A percentile compares a stretch with the other conserved stretches of the same genome.
phyloP scores from a whole-genome alignment of 2,888 invertebrate genomes.

The Anoplius nigerrimus region DNA sequence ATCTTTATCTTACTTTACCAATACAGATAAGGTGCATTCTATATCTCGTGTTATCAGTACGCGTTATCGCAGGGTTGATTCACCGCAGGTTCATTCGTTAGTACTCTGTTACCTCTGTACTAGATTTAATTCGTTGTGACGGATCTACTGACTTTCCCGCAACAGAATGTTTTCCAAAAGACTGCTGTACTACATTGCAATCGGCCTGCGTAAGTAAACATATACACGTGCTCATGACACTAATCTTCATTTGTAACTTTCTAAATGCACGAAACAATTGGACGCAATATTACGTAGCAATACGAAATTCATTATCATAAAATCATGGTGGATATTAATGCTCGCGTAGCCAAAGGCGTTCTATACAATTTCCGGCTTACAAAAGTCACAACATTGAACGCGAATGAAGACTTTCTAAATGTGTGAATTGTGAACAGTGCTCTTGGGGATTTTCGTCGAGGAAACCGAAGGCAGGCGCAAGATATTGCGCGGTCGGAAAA shows the following conservation, averaged over 20 bases:
- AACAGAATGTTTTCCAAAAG: slow-evolving; percentile 54
- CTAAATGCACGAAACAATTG: too few relatives aligned
- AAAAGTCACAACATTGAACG: too few relatives aligned
- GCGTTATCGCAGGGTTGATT: slow-evolving; percentile 67
- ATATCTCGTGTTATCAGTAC: slow-evolving; percentile 58
- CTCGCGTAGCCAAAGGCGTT: too few relatives aligned
- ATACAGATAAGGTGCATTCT: slow-evolving; percentile 60
- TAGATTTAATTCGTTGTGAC: too few relatives aligned
- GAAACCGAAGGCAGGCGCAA: slow-evolving; percentile 87
- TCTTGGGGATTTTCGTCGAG: slow-evolving; percentile 82
- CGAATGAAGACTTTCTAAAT: too few relatives aligned
- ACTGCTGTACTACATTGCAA: slow-evolving; percentile 61
- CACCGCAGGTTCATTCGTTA: slow-evolving; percentile 47
- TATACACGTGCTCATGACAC: background rate
- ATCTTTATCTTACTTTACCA: slow-evolving; percentile 55
- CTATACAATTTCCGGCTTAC: too few relatives aligned
- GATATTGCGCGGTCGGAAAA: slow-evolving; percentile 86
- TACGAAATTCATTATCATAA: too few relatives aligned
- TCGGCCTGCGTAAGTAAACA: slow-evolving; percentile 67
- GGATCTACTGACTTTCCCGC: background rate
- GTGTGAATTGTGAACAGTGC: slow-evolving; percentile 75
- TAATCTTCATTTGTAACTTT: background rate
- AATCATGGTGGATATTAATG: too few relatives aligned
- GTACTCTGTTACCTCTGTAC: too few relatives aligned
- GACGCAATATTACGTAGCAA: too few relatives aligned